phyloP scores from a whole-genome alignment of 2,888 invertebrate species.

The Drosophila meridiana region DNA sequence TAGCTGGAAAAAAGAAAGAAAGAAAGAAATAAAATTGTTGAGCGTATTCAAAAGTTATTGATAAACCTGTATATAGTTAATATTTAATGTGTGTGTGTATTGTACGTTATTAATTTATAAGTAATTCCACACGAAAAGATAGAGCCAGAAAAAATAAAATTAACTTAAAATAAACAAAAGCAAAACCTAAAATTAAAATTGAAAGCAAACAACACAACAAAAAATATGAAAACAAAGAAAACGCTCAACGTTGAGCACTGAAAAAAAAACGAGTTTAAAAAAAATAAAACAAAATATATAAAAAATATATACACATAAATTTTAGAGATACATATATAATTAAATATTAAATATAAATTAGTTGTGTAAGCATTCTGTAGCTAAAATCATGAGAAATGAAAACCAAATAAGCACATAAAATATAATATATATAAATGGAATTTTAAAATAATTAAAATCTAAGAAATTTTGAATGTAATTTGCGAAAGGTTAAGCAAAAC shows the following conservation, averaged over 20 bases:
- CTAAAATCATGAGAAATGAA: constrained; percentile 31
- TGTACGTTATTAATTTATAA: constrained; percentile 76
- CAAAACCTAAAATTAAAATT: constrained; percentile 14
- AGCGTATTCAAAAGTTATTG: constrained; percentile 39
- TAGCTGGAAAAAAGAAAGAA: constrained; percentile 28
- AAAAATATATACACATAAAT: constrained; percentile 5
- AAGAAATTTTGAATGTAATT: constrained; percentile 11
- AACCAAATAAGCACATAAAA: constrained; percentile 24
- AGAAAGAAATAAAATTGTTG: constrained; percentile 51
- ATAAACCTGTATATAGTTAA: constrained; percentile 69
- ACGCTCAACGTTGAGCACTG: constrained; percentile 4
- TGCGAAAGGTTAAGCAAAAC: constrained; percentile 20
- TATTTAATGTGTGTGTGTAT: constrained; percentile 66
- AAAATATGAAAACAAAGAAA: constrained; percentile 24
- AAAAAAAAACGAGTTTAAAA: constrained; percentile 43
- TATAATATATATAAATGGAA: constrained; percentile 23
- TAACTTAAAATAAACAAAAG: constrained; percentile 18
- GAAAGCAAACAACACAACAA: constrained; percentile 13
- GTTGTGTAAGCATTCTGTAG: constrained; percentile 50
- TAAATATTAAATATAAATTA: constrained; percentile 21
- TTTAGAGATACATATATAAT: constrained; percentile 11
- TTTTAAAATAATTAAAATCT: constrained; percentile 17
- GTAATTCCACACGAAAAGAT: constrained; percentile 39
- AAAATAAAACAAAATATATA: background rate
- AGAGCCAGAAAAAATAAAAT: constrained; percentile 20